phyloP scores from a whole-genome alignment of 1,140 invertebrate genomes.

The Drosophila albomicans region DNA sequence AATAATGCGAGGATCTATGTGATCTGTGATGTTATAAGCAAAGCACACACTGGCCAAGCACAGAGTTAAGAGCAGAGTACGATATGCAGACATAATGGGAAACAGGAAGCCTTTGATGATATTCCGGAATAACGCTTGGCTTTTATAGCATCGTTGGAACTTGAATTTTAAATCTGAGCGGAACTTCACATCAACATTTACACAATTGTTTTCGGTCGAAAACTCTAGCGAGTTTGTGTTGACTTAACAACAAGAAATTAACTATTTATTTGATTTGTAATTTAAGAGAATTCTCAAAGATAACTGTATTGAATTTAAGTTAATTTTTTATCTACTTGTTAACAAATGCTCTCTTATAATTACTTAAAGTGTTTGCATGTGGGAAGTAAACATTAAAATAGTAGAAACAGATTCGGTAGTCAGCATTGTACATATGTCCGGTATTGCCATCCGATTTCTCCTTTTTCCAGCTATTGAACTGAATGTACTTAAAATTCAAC shows the following conservation, averaged over 20 bases:
- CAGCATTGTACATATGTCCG: no score
- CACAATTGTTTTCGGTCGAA: conserved; percentile 62
- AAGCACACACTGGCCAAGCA: conserved; percentile 20
- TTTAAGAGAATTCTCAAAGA: conserved; percentile 3
- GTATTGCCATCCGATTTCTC: no score
- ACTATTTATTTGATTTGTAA: not conserved
- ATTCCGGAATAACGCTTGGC: conserved; percentile 2
- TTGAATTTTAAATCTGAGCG: conserved; percentile 41
- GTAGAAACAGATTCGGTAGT: no score
- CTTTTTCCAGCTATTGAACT: no score
- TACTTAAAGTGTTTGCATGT: no score
- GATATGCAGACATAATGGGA: conserved; percentile 11
- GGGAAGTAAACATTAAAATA: no score
- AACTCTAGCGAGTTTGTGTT: conserved; percentile 7
- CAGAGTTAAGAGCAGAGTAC: conserved; percentile 22
- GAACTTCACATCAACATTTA: conserved; percentile 47
- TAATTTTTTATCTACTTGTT: not conserved
- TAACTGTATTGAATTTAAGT: not conserved
- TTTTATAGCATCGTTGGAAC: conserved; percentile 34
- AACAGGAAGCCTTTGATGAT: conserved; percentile 13
- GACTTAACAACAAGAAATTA: conserved; percentile 7
- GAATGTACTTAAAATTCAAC: no score
- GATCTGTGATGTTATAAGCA: not conserved
- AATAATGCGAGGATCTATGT: conserved; percentile 61
- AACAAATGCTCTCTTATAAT: no score